These are phyloP conservation scores for Harpalus rubripes DNA, from an alignment of 2,888 invertebrate genomes.

Conservation along the genomic window DNA sequence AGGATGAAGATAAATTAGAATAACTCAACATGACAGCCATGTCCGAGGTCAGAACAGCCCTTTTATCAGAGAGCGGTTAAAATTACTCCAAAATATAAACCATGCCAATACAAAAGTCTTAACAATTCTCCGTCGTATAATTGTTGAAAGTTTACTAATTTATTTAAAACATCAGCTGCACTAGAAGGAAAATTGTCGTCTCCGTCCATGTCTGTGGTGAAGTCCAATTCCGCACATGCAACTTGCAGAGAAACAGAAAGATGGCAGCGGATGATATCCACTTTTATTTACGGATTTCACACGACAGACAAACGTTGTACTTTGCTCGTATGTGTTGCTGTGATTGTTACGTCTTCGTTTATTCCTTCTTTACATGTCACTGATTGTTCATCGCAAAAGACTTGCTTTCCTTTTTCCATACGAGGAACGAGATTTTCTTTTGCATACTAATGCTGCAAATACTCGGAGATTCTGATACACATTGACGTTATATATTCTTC, in stretches of 20 bases:
- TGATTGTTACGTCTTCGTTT: conserved; percentile 52
- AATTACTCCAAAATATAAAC: too few species aligned
- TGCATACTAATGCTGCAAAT: background rate
- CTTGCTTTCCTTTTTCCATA: conserved; percentile 44
- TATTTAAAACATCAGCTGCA: too few species aligned
- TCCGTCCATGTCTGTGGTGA: background rate
- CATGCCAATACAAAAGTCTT: too few species aligned
- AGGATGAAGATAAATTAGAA: too few species aligned
- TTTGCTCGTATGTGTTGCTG: conserved; percentile 24
- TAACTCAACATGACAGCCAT: too few species aligned
- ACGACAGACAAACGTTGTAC: conserved; percentile 38
- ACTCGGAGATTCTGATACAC: too few species aligned
- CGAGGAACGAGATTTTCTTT: background rate
- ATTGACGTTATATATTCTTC: too few species aligned
- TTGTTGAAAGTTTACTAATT: too few species aligned
- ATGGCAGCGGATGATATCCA: conserved; percentile 54
- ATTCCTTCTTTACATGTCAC: conserved; percentile 54
- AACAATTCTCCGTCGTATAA: too few species aligned
- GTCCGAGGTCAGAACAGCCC: too few species aligned
- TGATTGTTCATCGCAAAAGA: conserved; percentile 8
- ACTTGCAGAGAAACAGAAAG: conserved; percentile 20
- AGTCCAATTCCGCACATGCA: conserved; percentile 39
- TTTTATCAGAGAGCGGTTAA: too few species aligned
- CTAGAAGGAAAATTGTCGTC: background rate
- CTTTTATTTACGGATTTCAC: conserved; percentile 60